phyloP scores from a whole-genome alignment of 2,888 invertebrate species.

The Drosophila fulvimacula region DNA sequence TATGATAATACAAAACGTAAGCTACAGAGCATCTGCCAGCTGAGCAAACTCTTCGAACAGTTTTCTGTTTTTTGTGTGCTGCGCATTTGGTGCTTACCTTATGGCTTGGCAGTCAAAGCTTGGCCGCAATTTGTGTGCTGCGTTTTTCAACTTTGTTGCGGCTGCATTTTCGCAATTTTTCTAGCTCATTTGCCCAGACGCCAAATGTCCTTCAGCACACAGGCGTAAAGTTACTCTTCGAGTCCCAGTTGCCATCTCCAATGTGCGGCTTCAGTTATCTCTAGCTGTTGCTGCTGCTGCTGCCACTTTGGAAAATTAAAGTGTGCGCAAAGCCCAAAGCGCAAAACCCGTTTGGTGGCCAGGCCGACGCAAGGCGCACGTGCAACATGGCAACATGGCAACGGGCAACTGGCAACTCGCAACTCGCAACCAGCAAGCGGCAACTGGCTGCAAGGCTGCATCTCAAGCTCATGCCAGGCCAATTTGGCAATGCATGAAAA shows the following conservation, averaged over 20 bases:
- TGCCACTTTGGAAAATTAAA: slow-evolving; percentile 72
- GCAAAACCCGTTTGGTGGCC: slow-evolving; percentile 61
- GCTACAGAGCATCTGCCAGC: slow-evolving; percentile 6
- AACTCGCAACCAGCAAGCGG: slow-evolving; percentile 5
- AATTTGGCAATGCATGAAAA: slow-evolving; percentile 59
- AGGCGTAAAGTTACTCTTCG: slow-evolving; percentile 6
- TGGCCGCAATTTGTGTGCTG: slow-evolving; percentile 53
- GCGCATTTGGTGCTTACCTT: slow-evolving; percentile 51
- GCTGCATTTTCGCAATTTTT: slow-evolving; percentile 69
- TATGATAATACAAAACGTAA: too few relatives aligned
- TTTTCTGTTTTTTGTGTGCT: slow-evolving; percentile 2
- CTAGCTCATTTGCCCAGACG: slow-evolving; percentile 71
- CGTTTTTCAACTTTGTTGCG: slow-evolving; percentile 52
- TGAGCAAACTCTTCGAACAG: background rate
- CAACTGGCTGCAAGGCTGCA: slow-evolving; percentile 53
- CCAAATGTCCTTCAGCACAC: slow-evolving; percentile 71
- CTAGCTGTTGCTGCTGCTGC: slow-evolving; percentile 41
- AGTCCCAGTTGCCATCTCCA: slow-evolving; percentile 19
- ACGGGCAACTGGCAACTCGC: slow-evolving; percentile 2
- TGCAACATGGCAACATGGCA: slow-evolving; percentile 52
- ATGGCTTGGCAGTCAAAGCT: slow-evolving; percentile 36
- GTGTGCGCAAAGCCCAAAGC: slow-evolving; percentile 52
- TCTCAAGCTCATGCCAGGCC: slow-evolving; percentile 46
- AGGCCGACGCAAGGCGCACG: slow-evolving; percentile 54
- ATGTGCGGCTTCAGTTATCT: slow-evolving; percentile 45